These are phyloP conservation scores for Melanotaenia duboulayi DNA, from an alignment of 2,113 vertebrate species.

Conservation along the genomic window DNA sequence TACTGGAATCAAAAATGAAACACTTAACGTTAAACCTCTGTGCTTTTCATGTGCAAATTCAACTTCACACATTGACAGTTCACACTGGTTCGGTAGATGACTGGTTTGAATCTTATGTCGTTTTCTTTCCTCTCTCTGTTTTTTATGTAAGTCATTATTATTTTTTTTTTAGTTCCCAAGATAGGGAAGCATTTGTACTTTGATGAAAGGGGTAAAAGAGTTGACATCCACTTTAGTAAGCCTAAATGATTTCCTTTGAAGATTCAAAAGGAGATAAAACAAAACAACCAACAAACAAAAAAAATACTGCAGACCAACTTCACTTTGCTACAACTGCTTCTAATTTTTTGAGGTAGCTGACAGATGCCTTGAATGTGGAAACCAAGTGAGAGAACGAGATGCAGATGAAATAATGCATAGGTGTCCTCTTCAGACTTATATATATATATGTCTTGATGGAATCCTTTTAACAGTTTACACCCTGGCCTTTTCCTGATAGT, in stretches of 20 bases:
- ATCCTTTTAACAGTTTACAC: neutral
- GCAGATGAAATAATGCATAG: slow-evolving; percentile 8
- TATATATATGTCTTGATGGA: slow-evolving; percentile 11
- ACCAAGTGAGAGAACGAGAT: neutral
- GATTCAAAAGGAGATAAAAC: slow-evolving; percentile 72
- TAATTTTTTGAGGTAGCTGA: slow-evolving; percentile 38
- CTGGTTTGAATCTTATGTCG: slow-evolving; percentile 59
- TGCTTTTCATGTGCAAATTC: slow-evolving; percentile 82
- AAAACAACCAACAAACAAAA: slow-evolving; percentile 80
- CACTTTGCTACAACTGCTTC: slow-evolving; percentile 39
- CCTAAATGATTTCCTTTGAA: slow-evolving; percentile 75
- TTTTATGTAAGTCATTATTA: slow-evolving; percentile 67
- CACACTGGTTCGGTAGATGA: slow-evolving; percentile 55
- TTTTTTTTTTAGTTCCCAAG: slow-evolving; percentile 65
- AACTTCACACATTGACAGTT: slow-evolving; percentile 78
- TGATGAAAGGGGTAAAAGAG: slow-evolving; percentile 67
- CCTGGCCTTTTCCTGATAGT: slow-evolving; percentile 1
- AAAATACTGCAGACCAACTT: slow-evolving; percentile 41
- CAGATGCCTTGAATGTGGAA: neutral
- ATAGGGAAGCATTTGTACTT: slow-evolving; percentile 60
- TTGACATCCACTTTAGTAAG: slow-evolving; percentile 74
- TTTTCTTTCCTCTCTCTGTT: slow-evolving; percentile 37
- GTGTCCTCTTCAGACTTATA: slow-evolving; percentile 10
- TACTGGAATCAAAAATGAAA: slow-evolving; percentile 76
- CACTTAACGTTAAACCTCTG: slow-evolving; percentile 73